Evolutionary conservation across 2,888 invertebrate species (phyloP).

Genomic region (Agrochola lychnidis): DNA sequence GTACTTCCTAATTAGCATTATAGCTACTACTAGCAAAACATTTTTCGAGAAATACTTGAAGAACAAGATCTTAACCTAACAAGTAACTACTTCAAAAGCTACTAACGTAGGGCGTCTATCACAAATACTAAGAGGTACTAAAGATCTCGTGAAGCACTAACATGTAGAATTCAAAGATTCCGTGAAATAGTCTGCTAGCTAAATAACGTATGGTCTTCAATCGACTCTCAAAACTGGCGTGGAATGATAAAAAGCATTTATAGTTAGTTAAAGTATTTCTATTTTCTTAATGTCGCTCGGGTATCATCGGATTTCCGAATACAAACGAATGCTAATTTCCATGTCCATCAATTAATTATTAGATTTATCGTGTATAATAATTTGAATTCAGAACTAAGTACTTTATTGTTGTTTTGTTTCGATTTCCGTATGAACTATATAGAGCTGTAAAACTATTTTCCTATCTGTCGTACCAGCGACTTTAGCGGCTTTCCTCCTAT

Average conservation of each 20-base stretch:
- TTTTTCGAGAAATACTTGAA: not conserved
- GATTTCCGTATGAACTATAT: no score
- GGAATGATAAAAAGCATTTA: constrained; percentile 26
- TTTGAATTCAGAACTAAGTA: no score
- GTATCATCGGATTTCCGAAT: no score
- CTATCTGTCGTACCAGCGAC: no score
- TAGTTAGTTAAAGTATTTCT: not conserved
- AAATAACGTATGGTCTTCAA: constrained; percentile 44
- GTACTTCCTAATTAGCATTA: not conserved
- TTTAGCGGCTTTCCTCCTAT: no score
- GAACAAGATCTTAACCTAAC: constrained; percentile 26
- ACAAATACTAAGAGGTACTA: constrained; percentile 38
- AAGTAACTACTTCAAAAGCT: constrained; percentile 13
- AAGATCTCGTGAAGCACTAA: constrained; percentile 33
- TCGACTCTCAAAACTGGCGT: constrained; percentile 7
- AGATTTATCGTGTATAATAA: no score
- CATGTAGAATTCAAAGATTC: constrained; percentile 20
- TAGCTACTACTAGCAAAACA: not conserved
- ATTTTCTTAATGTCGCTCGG: no score
- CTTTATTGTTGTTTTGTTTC: no score
- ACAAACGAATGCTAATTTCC: no score
- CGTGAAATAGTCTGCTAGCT: constrained; percentile 11
- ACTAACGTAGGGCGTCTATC: constrained; percentile 26
- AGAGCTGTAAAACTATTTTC: no score
- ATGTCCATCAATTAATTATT: no score